phyloP scores from a whole-genome alignment of 2,113 vertebrate species.

The Sturnus vulgaris region DNA sequence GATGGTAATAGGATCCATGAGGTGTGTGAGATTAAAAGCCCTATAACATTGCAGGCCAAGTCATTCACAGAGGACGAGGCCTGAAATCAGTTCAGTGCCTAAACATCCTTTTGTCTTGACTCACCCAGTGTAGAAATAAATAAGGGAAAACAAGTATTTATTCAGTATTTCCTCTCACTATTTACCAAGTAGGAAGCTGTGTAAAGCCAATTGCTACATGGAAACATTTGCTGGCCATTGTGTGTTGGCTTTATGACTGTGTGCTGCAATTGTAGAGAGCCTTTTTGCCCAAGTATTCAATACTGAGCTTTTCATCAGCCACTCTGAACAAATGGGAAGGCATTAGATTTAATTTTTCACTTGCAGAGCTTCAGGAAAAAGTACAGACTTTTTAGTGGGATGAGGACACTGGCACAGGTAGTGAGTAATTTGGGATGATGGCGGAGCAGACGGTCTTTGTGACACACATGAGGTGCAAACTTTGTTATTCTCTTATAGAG shows the following conservation, averaged over 20 bases:
- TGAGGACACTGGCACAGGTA: background rate
- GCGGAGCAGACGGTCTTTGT: background rate
- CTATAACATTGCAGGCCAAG: background rate
- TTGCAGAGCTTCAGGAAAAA: background rate
- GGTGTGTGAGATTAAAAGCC: background rate
- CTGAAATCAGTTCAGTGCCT: constrained; percentile 42
- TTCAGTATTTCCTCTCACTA: constrained; percentile 35
- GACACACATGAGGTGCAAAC: background rate
- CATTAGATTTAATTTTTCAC: background rate
- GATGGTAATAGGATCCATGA: background rate
- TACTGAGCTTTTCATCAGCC: background rate
- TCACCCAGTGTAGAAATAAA: constrained; percentile 57
- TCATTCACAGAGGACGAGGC: background rate
- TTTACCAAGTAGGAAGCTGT: constrained; percentile 9
- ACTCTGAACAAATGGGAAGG: background rate
- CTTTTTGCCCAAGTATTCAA: background rate
- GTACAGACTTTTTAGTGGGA: background rate
- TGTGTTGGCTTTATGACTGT: background rate
- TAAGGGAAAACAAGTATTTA: constrained; percentile 57
- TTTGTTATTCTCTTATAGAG: background rate
- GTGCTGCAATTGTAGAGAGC: background rate
- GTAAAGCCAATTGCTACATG: background rate
- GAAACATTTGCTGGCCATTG: background rate
- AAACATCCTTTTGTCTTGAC: constrained; percentile 59
- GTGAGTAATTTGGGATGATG: background rate